phyloP scores from a whole-genome alignment of 2,797 vertebrate genomes.

The Lacerta bilineata region DNA sequence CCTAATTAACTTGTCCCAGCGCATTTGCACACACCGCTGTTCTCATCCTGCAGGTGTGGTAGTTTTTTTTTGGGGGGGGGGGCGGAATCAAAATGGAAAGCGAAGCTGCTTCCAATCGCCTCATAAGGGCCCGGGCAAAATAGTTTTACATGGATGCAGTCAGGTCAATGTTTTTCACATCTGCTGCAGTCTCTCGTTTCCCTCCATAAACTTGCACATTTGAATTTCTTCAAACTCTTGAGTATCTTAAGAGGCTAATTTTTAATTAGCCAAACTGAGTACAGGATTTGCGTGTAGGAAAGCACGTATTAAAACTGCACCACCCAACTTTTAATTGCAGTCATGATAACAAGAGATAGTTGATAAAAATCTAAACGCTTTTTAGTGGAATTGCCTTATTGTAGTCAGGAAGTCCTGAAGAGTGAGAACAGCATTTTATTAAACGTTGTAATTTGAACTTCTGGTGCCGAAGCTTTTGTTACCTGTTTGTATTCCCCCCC shows the following conservation, averaged over 20 bases:
- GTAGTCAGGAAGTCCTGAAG: not conserved
- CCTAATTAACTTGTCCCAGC: not conserved
- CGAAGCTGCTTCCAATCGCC: not conserved
- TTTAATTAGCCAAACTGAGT: not conserved
- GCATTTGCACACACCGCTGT: not conserved
- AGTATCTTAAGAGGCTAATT: not conserved
- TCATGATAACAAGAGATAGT: not conserved
- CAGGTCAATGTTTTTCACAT: not conserved
- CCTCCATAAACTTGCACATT: not conserved
- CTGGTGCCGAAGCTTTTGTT: not conserved
- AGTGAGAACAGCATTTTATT: not conserved
- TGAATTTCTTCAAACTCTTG: not conserved
- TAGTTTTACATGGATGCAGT: not conserved
- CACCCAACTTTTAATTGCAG: not conserved
- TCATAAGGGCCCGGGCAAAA: not conserved
- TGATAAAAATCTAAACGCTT: not conserved
- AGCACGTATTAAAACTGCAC: conserved; percentile 3
- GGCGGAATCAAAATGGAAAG: not conserved
- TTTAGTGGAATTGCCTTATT: not conserved
- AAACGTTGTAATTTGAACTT: not conserved
- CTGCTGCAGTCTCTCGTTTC: not conserved
- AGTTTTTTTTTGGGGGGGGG: not conserved
- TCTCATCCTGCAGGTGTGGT: not conserved
- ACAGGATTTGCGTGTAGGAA: not conserved
- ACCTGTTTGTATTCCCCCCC: not conserved